Conservation (phyloP, 2,888 invertebrate species). For the Lepidochrysops patricia region DNA sequence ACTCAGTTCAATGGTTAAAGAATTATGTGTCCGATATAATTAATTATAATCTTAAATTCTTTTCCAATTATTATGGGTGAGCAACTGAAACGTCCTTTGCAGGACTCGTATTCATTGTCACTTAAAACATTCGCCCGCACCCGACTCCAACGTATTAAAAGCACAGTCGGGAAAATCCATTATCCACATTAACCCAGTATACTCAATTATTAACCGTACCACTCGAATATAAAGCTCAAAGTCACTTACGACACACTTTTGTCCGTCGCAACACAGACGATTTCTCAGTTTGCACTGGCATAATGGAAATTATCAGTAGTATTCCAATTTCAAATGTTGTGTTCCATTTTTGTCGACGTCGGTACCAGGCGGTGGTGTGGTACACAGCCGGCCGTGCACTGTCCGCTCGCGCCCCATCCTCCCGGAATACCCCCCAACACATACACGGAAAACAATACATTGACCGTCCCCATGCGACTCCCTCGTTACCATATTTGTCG, state of each 20-base stretch:
- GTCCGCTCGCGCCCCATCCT: constrained; percentile 46
- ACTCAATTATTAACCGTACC: constrained; percentile 25
- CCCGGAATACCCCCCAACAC: no score
- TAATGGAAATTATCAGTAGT: constrained; percentile 27
- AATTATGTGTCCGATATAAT: no score
- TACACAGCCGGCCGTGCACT: constrained; percentile 65
- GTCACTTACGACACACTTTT: constrained; percentile 56
- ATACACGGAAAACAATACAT: constrained; percentile 51
- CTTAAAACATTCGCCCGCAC: not conserved
- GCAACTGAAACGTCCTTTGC: not conserved
- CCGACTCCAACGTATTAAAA: not conserved
- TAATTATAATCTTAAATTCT: no score
- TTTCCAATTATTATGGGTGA: no score
- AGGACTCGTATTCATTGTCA: not conserved
- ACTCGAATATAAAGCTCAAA: constrained; percentile 30
- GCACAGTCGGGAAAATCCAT: constrained; percentile 34
- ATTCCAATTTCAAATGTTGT: constrained; percentile 21
- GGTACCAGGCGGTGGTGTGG: constrained; percentile 59
- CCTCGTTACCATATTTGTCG: constrained; percentile 43
- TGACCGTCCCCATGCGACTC: constrained; percentile 62
- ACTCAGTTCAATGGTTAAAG: no score
- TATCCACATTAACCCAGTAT: constrained; percentile 21
- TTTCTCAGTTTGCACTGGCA: constrained; percentile 60
- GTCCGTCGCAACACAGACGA: constrained; percentile 49
- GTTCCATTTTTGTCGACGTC: constrained; percentile 26